Base-by-base conservation (phyloP, 2,113 vertebrate species). In the Hyperoodon ampullatus region DNA sequence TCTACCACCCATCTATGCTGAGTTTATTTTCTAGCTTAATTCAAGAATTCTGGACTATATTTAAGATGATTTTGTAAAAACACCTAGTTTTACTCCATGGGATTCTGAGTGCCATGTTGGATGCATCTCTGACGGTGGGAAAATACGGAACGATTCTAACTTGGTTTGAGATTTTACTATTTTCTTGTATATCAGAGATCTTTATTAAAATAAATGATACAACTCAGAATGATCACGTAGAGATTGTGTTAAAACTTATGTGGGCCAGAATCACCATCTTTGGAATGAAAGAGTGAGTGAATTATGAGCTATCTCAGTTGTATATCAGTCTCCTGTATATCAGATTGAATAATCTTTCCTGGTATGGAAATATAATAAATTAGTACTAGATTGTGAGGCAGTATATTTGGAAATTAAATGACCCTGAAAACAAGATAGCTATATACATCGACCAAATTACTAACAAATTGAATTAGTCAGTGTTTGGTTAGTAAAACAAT, bases 381-480 rank as follows among this genome's bases (percentile, higher is more conserved):
- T 75, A 80, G 7, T 28, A 47, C 30, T 47, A n/a, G 24, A 89
- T 42, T 18, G 6, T 42, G 11, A 75, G 55, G 6, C 44, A 84
- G 23, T 60, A 16, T 78, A 42, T 93, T 71, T 90, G 39, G 58
- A 75, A 89, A 33, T 95, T 85, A 86, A 89, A 74, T 95, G 39
- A 61, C 12, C 15, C 35, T n/a, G 47, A 28, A 13, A 10, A 53
- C 10, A 66, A 33, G 47, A 86, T 8, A 68, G 21, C 33, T 28
- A 55, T 18, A 44, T 21, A n/a, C 19, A 18, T 9, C 18, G 2
- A 61, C 39, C 13, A 55, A 44, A 89, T 35, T 84, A 71, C 70
- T 55, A 68, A 63, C 24, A 33, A 65, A 55, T 33, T 71, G 55
- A 89, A 68, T 60, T 15, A 55, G 12, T 35, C 15, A 3, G 1